Evolutionary conservation across 2,113 vertebrate genomes (phyloP).

Genomic region (Indicator maculatus): DNA sequence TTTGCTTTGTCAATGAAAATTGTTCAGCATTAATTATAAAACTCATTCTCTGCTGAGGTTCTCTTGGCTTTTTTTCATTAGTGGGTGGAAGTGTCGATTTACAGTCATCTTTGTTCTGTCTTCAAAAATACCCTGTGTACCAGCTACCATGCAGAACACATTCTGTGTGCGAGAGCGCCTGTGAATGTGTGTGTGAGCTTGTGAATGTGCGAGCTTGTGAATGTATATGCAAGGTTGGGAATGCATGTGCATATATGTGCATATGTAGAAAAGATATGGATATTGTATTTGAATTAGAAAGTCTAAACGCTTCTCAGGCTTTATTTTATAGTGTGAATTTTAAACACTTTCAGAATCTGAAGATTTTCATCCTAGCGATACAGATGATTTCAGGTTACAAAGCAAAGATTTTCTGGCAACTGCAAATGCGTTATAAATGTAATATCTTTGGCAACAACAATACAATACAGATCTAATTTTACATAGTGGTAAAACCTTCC

Average conservation of each 20-base stretch:
- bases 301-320: slow-evolving; percentile 10
- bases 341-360: background rate
- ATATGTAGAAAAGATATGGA: slow-evolving; percentile 4
- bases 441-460: background rate
- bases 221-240: background rate
- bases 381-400: slow-evolving; percentile 5
- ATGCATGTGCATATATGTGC: slow-evolving; percentile 42
- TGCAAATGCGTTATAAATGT: background rate
- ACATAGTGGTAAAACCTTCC: background rate
- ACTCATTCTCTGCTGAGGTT: slow-evolving; percentile 58
- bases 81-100: slow-evolving; percentile 67
- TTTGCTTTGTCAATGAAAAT: slow-evolving; percentile 77
- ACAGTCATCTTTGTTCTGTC: slow-evolving; percentile 56
- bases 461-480: background rate
- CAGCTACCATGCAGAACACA: background rate
- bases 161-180: background rate
- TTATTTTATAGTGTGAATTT: background rate
- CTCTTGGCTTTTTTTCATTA: slow-evolving; percentile 67
- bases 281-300: background rate
- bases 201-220: slow-evolving; percentile 4
- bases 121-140: slow-evolving; percentile 58
- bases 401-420: background rate
- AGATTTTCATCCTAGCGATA: background rate
- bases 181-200: slow-evolving; percentile 26
- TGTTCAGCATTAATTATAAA: slow-evolving; percentile 73